Percentiles rank a stretch among this genome's conserved stretches.
phyloP scores from a whole-genome alignment of 2,888 invertebrate species.

The Scelioninae gen. 1 region DNA sequence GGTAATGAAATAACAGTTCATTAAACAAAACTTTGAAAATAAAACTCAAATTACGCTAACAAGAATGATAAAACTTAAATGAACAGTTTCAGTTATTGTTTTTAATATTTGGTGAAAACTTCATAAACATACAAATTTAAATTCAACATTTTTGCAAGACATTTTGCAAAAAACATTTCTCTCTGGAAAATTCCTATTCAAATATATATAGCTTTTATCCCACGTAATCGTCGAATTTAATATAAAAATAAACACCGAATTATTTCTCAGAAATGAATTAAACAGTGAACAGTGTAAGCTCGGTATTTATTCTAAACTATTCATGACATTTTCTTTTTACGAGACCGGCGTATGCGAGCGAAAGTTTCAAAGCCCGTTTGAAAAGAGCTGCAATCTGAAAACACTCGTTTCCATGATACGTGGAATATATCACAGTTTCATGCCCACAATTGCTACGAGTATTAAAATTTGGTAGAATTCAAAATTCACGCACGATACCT shows the following conservation, averaged over 20 bases:
- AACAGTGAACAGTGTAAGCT: conserved; percentile 29
- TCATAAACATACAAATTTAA: too few species aligned
- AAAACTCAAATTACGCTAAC: too few species aligned
- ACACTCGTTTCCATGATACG: conserved; percentile 38
- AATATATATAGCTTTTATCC: conserved; percentile 21
- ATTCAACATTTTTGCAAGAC: too few species aligned
- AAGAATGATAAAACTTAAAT: too few species aligned
- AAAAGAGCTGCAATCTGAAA: conserved; percentile 62
- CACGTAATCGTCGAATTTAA: conserved; percentile 25
- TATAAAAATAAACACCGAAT: conserved; percentile 35
- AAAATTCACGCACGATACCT: conserved; percentile 3
- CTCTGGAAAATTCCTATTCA: conserved; percentile 1
- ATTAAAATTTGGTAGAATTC: conserved; percentile 14
- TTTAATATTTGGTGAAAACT: too few species aligned
- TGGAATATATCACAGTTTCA: conserved; percentile 45
- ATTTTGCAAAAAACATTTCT: too few species aligned
- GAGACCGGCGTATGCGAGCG: conserved; percentile 27
- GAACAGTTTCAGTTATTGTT: too few species aligned
- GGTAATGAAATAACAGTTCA: too few species aligned
- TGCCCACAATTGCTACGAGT: conserved; percentile 11
- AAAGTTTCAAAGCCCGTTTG: conserved; percentile 45
- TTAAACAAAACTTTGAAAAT: too few species aligned
- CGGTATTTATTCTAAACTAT: conserved; percentile 55
- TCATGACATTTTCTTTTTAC: conserved; percentile 53
- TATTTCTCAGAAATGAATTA: conserved; percentile 41